Conservation (phyloP, 2,797 vertebrate species). For the Luscinia megarhynchos region DNA sequence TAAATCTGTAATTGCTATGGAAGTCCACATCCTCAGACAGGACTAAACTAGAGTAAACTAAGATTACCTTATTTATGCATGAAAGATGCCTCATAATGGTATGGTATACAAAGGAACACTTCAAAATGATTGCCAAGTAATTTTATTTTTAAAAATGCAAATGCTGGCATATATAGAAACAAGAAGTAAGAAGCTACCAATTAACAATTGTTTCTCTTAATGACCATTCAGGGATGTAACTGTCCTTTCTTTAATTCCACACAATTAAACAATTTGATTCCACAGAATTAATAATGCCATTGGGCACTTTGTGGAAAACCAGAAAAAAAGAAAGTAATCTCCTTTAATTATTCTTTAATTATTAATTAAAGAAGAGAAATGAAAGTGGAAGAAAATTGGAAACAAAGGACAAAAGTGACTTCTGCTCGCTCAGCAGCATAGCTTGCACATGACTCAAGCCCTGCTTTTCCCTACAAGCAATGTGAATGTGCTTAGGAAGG, state of each 20-base stretch:
- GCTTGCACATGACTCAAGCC: not conserved
- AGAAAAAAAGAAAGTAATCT: not conserved
- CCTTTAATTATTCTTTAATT: not conserved
- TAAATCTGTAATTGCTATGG: not conserved
- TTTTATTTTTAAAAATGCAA: not conserved
- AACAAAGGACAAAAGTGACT: not conserved
- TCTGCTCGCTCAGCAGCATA: not conserved
- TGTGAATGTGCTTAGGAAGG: not conserved
- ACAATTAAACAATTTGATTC: not conserved
- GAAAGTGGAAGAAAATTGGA: not conserved
- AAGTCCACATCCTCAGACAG: not conserved
- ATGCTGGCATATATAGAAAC: not conserved
- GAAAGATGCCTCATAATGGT: not conserved
- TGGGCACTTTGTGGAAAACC: not conserved
- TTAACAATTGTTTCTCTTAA: not conserved
- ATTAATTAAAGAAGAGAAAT: not conserved
- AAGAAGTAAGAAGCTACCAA: not conserved
- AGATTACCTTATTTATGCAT: not conserved
- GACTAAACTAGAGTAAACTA: not conserved
- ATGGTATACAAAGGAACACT: not conserved
- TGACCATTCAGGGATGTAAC: not conserved
- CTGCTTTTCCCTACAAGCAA: fast-evolving
- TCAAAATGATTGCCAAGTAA: not conserved
- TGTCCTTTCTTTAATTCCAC: not conserved
- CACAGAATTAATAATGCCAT: not conserved